Base-by-base conservation (phyloP, 2,888 invertebrate species). In the Creontiades dilutus region DNA sequence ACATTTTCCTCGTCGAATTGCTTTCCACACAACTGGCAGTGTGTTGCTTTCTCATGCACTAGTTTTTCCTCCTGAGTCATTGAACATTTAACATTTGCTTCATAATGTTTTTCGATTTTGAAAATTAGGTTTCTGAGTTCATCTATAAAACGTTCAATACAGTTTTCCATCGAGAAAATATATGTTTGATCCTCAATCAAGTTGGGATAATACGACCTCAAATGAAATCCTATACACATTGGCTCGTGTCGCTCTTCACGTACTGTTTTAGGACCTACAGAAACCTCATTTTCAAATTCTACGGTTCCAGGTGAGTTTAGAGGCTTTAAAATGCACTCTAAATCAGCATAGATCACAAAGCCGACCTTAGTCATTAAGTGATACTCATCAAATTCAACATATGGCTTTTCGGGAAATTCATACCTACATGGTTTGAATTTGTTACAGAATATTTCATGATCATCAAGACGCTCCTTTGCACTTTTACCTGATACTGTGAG, bases 361-460 rank as follows among this genome's bases (percentile, higher is more conserved):
- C 68, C 68, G 23, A 68, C 27, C 23, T 68, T 68, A 23, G 68
- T 68, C 68, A 68, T 68, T 4, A 23, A 68, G 0, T 61, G 16
- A 61, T 61, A 61, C 19, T 61, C 61, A 61, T 61, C 61, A 19
- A 61, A 61, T 61, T 61, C 61, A 16, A 61, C n/a, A 61, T n/a
- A 68, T 12, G 68, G 13, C 23, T 68, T 68, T 23, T 68, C 1
- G 23, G 84, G 84, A 23, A 52, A 84, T 27, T 84, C 55, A 52
- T 84, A 84, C 14, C 84, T 14, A 46, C 78, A 78, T 16, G 68
- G 68, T 19, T 68, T 68, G 12, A 68, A 68, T 23, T 68, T 68
- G 12, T 68, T 68, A 12, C 68, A 78, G 19, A 78, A 78, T 46
- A 78, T 78, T 9, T 14, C 14, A 78, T 78, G 78, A 52, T 68